Conservation (phyloP, 2,888 invertebrate genomes). For the Drosophila mercatorum region DNA sequence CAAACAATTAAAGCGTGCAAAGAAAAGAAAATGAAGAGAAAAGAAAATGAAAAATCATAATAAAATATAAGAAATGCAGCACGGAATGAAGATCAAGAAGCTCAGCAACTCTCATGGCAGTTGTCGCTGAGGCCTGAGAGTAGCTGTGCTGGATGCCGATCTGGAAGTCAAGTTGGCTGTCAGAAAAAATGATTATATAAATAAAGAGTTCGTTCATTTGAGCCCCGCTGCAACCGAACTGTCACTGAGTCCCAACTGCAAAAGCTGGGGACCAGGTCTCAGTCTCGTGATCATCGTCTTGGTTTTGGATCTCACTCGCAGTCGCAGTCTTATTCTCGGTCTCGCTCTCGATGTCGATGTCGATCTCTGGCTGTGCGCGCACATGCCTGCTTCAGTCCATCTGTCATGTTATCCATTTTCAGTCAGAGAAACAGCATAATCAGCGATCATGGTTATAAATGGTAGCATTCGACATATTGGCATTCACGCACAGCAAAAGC, state of each 20-base stretch:
- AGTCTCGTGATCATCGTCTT: conserved; percentile 8
- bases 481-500: conserved; percentile 75
- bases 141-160: conserved; percentile 72
- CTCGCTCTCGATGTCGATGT: conserved; percentile 3
- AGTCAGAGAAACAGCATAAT: conserved; percentile 81
- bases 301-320: conserved; percentile 10
- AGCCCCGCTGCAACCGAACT: conserved; percentile 77
- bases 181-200: conserved; percentile 84
- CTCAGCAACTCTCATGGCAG: conserved; percentile 44
- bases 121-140: conserved; percentile 35
- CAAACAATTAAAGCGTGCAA: conserved; percentile 77
- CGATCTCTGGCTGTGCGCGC: conserved; percentile 76
- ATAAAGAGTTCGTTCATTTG: conserved; percentile 77
- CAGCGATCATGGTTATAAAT: conserved; percentile 83
- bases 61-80: conserved; percentile 60
- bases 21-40: conserved; percentile 43
- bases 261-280: conserved; percentile 18
- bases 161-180: conserved; percentile 85
- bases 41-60: conserved; percentile 55
- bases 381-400: conserved; percentile 77
- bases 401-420: conserved; percentile 83
- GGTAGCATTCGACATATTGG: conserved; percentile 83
- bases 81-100: conserved; percentile 16
- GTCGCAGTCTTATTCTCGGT: conserved; percentile 44
- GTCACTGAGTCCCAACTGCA: conserved; percentile 64